Conservation (phyloP, 2,113 vertebrate genomes). For the Pseudorectes ferrugineus region DNA sequence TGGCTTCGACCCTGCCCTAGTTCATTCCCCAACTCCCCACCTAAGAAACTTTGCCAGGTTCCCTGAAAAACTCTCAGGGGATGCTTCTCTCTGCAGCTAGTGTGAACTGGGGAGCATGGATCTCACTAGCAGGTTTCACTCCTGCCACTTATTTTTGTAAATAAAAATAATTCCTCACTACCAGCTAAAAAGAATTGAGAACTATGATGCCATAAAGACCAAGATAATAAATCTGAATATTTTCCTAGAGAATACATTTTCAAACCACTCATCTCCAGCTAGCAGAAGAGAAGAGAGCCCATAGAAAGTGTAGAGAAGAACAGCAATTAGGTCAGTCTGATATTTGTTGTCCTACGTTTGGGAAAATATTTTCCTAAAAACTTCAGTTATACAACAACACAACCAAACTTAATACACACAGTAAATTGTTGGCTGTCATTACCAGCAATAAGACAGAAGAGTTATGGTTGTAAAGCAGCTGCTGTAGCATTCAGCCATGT, state of each 20-base stretch:
- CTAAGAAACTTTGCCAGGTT: background rate
- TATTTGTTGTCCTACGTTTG: background rate
- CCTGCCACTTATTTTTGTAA: background rate
- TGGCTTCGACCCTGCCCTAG: background rate
- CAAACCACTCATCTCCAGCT: background rate
- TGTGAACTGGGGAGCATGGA: background rate
- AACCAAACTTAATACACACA: background rate
- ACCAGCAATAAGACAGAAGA: background rate
- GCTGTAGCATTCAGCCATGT: background rate
- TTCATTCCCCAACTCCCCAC: fast-evolving
- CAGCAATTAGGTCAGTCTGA: background rate
- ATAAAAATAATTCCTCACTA: background rate
- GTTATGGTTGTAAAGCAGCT: background rate
- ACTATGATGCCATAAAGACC: background rate
- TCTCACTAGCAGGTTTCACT: background rate
- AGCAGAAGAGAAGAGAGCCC: background rate
- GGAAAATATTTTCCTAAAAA: slow-evolving; percentile 16
- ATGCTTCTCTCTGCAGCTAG: background rate
- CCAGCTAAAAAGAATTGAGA: background rate
- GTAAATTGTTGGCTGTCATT: background rate
- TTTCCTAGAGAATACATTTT: background rate
- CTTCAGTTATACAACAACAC: background rate
- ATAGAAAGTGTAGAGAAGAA: background rate
- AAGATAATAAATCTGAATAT: background rate
- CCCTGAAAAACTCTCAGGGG: background rate